Evolutionary conservation across 2,888 invertebrate species (phyloP).

Genomic region (Synergus gifuensis): DNA sequence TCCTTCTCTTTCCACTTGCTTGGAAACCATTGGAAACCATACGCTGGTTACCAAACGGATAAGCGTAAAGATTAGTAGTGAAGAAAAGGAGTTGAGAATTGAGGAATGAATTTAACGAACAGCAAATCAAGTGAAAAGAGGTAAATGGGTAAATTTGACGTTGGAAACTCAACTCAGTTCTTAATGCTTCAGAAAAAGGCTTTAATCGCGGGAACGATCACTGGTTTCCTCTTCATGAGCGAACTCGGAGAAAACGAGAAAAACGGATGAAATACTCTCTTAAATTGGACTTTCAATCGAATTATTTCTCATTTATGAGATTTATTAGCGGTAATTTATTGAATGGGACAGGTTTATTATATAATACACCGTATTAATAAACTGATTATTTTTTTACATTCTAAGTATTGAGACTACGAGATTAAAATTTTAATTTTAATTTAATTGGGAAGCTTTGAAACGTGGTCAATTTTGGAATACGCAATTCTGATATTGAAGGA

Average conservation of each 20-base stretch:
- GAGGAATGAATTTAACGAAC: conserved; percentile 6
- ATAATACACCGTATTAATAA: too few species aligned
- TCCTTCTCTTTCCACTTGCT: conserved; percentile 43
- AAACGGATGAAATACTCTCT: too few species aligned
- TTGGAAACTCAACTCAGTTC: background rate
- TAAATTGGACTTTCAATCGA: too few species aligned
- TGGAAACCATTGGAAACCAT: background rate
- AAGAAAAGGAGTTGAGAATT: conserved; percentile 18
- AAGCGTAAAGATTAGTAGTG: conserved; percentile 39
- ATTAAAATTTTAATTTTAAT: background rate
- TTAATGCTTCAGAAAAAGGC: background rate
- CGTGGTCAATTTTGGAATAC: background rate
- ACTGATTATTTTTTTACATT: too few species aligned
- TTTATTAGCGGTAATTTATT: too few species aligned
- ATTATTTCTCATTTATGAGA: too few species aligned
- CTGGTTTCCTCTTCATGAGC: too few species aligned
- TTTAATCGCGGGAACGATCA: background rate
- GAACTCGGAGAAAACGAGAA: too few species aligned
- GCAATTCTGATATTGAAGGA: background rate
- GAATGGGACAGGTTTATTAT: too few species aligned
- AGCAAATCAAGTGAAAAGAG: conserved; percentile 3
- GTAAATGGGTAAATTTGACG: background rate
- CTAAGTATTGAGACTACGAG: background rate
- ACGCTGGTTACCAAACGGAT: conserved; percentile 39
- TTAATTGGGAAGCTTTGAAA: background rate